A percentile compares a stretch with the other conserved stretches of the same genome.
Conservation (phyloP, 2,888 invertebrate species). For the Melinaea menophilus region DNA sequence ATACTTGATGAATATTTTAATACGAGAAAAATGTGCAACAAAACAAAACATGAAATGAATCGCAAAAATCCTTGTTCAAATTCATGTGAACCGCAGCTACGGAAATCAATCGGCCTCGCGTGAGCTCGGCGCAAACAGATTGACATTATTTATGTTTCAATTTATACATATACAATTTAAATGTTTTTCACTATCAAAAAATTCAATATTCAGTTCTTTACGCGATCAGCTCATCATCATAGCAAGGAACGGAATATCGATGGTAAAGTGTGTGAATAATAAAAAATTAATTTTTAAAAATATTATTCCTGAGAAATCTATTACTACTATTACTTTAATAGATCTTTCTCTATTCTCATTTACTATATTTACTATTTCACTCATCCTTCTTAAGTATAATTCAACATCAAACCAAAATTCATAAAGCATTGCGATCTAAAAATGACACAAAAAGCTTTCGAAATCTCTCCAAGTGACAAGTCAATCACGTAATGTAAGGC, state of each 20-base stretch:
- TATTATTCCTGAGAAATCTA: no score
- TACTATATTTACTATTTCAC: no score
- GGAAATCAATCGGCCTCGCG: constrained; percentile 24
- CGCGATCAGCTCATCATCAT: no score
- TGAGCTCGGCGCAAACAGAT: constrained; percentile 12
- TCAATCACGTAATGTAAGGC: constrained; percentile 12
- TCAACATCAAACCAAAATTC: background rate
- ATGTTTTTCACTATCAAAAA: background rate
- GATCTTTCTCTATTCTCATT: no score
- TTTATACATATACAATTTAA: constrained; percentile 17
- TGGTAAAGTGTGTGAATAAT: no score
- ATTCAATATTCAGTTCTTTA: background rate
- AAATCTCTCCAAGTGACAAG: constrained; percentile 9
- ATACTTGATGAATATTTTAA: constrained; percentile 2
- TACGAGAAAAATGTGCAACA: constrained; percentile 18
- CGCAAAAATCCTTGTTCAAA: constrained; percentile 20
- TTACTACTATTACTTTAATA: no score
- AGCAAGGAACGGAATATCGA: no score
- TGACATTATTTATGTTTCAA: constrained; percentile 15
- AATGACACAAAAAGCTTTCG: constrained; percentile 4
- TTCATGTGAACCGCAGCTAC: constrained; percentile 7
- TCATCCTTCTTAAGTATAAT: background rate
- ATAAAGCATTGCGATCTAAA: background rate
- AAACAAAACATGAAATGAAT: constrained; percentile 17
- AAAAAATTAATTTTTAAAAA: no score